Conservation (phyloP, 2,113 vertebrate species). For the Origma solitaria region DNA sequence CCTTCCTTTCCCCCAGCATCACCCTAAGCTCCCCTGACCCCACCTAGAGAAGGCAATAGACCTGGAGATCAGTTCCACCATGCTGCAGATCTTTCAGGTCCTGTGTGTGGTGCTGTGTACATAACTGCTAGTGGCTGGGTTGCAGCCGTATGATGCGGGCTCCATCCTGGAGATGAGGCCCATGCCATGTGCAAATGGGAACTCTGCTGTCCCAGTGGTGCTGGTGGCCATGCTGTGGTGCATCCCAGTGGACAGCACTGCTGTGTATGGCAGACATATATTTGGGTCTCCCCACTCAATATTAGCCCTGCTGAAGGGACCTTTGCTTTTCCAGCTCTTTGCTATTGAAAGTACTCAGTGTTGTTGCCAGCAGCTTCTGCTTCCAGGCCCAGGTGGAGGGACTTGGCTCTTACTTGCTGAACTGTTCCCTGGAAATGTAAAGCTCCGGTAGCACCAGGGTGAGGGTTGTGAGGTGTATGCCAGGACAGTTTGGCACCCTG, state of each 20-base stretch:
- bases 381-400: not conserved
- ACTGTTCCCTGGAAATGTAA: not conserved
- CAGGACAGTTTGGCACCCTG: not conserved
- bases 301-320: not conserved
- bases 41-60: not conserved
- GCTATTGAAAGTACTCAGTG: not conserved
- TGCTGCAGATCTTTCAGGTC: not conserved
- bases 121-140: not conserved
- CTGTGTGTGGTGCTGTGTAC: not conserved
- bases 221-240: not conserved
- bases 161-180: not conserved
- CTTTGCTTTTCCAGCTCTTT: not conserved
- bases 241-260: not conserved
- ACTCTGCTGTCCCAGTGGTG: not conserved
- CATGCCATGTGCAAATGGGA: accelerated
- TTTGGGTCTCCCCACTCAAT: not conserved
- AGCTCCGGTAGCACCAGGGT: not conserved
- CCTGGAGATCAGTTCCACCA: not conserved
- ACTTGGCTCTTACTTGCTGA: not conserved
- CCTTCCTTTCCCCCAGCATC: not conserved
- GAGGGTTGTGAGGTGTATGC: not conserved
- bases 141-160: not conserved
- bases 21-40: not conserved
- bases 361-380: not conserved
- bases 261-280: not conserved